phyloP scores from a whole-genome alignment of 2,888 invertebrate genomes.

The Calephelis perditalis region DNA sequence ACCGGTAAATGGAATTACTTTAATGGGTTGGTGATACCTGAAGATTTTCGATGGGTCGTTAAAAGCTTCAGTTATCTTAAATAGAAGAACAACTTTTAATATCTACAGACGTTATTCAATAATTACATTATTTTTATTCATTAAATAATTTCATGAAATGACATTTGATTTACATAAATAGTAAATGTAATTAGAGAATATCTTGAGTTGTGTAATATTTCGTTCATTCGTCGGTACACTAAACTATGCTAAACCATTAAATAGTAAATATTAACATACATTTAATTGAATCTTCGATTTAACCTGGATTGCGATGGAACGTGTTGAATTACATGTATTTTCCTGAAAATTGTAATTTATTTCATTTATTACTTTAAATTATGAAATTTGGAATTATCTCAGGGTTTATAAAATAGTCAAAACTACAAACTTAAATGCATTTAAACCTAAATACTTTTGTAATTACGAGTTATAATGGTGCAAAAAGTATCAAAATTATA shows the following conservation, averaged over 20 bases:
- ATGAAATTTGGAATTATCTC: neutral
- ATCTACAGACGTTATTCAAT: conserved; percentile 1
- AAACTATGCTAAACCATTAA: conserved; percentile 17
- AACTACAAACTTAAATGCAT: neutral
- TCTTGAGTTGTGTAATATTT: conserved; percentile 27
- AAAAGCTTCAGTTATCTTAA: neutral
- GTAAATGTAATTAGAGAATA: conserved; percentile 17
- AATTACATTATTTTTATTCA: neutral
- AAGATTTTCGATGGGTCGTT: too few species aligned
- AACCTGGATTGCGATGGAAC: conserved; percentile 45
- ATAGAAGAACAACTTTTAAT: neutral
- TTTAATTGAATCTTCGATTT: conserved; percentile 16
- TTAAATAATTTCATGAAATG: neutral
- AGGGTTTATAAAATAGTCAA: neutral
- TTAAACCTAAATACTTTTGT: too few species aligned
- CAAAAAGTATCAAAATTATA: neutral
- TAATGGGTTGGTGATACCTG: too few species aligned
- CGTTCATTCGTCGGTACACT: conserved; percentile 22
- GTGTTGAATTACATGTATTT: conserved; percentile 59
- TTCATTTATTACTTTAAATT: neutral
- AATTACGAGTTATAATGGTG: neutral
- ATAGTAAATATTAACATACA: conserved; percentile 13
- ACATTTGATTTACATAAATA: neutral
- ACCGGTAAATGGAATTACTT: too few species aligned
- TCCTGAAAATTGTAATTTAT: conserved; percentile 49